Base-by-base conservation (phyloP, 1,140 invertebrate genomes). In the Micrasema minimum region DNA sequence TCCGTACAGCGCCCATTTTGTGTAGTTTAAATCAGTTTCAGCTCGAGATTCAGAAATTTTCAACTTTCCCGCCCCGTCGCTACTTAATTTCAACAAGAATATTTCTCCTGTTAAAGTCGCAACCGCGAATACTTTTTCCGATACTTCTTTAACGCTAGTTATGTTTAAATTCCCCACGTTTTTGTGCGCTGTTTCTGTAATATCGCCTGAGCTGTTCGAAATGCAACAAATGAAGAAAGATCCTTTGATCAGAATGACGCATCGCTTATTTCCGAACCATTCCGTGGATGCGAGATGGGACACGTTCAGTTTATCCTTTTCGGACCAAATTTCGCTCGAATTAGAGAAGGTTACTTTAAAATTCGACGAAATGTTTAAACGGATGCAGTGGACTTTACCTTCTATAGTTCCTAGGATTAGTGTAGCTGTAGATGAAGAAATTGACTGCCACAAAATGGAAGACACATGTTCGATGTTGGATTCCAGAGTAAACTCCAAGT, bases 21-120 rank as follows among this genome's bases (percentile, higher is more conserved):
- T 69, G n/a, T 16, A 62, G 16, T 69, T 46, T 22, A 67, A 20
- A n/a, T 67, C 65, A 11, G 31, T 38, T 14, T 67, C 50, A 4
- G 53, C 37, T n/a, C 2, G 6, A 3, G 48, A 51, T n/a, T 66
- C 35, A 23, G 11, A 26, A n/a, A 43, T 50, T 2, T 43, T 9
- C 37, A 41, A 14, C 7, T 55, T 41, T 1, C 65, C 31, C n/a
- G 51, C 23, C 2, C 12, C 66, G 14, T 26, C 50, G 2, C 12
- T 7, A 1, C 23, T 43, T 12, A 67, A 26, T 38, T 20, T 51
- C 2, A 69, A 3, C 10, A 18, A 11, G 11, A 38, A 50, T 9
- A 41, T n/a, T 16, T 16, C 6, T 62, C 67, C 67, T 0, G 67
- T 64, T 12, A 50, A 26, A 3, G 57, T 51, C 1, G 57, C 50